Base-by-base conservation (phyloP, 1,140 invertebrate species). In the Belonocnema kinseyi region DNA sequence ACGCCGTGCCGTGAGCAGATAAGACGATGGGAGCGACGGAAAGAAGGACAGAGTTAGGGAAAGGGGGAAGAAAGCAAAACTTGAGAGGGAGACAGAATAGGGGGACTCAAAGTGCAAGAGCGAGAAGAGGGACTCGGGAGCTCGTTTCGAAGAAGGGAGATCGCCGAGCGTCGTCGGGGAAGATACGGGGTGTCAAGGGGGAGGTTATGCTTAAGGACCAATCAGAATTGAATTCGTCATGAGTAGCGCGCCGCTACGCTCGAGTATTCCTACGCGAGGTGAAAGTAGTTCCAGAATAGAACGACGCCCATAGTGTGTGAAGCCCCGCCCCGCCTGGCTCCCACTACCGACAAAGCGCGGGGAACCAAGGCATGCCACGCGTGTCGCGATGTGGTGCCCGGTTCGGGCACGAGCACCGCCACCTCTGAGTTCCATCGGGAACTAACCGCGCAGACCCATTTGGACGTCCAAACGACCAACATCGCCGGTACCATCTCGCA, bases 191-290 rank as follows among this genome's bases (percentile, higher is more conserved):
- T 86, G 82, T 79, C 82, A 85, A 86, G 85, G 83, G 89, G 88
- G 88, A 89, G 89, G 88, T 84, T 90, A 88, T 89, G 89, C 86
- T 90, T 91, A 90, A 90, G 89, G 87, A 91, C 90, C 90, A 91
- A 91, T 91, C 90, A 88, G 90, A 90, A 91, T 90, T 90, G 89
- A 91, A 91, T 91, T 91, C 90, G 90, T 91, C 89, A 91, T 89
- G 87, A 90, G 85, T 86, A 76, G 84, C 85, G 82, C 81, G 86
- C 86, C 83, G 85, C 82, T 76, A 84, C 77, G 76, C 81, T 80
- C 80, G 85, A 81, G 84, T 84, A 82, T 82, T 83, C 83, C 87
- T 90, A 86, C 89, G 90, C 90, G 80, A 77, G 83, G 86, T 74
- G 83, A 90, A 90, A 91, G 85, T 91, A 87, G 90, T 89, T 85